Base-by-base conservation (phyloP, 2,888 invertebrate genomes). In the Mimas tiliae region DNA sequence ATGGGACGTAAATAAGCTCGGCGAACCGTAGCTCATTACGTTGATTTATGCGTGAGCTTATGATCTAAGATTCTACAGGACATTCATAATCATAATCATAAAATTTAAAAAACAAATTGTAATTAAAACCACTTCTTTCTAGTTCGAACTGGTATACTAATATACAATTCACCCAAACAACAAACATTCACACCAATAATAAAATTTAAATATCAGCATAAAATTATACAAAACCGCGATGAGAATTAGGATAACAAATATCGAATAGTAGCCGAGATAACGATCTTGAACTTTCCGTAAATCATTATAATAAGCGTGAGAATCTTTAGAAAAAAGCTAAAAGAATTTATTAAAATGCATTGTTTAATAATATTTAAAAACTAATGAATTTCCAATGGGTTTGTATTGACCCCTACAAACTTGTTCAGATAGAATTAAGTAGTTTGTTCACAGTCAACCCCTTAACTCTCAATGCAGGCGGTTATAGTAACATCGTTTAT, bases 381-480 rank as follows among this genome's bases (percentile, higher is more conserved):
- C 45, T 70, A 69, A 68, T 80, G 73, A 74, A 74, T 68, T 72
- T 69, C 69, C 70, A 68, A 73, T 75, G 69, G 71, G 69, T 72
- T 75, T 76, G 79, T 82, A 78, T 69, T 68, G 79, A 84, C 84
- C 89, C 86, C 85, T 84, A 84, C 82, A 74, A 75, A 72, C 81
- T 87, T 89, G 89, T 87, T 89, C 86, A 85, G 85, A 78, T 74
- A 71, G 79, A 85, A 89, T 91, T 78, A 85, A 91, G 88, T 88
- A 90, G 89, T 90, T 91, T 89, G 84, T 84, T 85, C 80, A 83
- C 78, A 86, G 79, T 92, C 91, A 92, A 91, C 93, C 91, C 90
- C 87, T 91, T 77, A 80, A 27, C 27, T 27, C 89, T 79, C 67
- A 34, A 74, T 72, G 68, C 73, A 79, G 76, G 74, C 65, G 70